Percentiles rank a stretch among this genome's conserved stretches.
These are phyloP conservation scores for Pharmacophagus antenor DNA, from an alignment of 2,888 invertebrate genomes.

Conservation along the genomic window DNA sequence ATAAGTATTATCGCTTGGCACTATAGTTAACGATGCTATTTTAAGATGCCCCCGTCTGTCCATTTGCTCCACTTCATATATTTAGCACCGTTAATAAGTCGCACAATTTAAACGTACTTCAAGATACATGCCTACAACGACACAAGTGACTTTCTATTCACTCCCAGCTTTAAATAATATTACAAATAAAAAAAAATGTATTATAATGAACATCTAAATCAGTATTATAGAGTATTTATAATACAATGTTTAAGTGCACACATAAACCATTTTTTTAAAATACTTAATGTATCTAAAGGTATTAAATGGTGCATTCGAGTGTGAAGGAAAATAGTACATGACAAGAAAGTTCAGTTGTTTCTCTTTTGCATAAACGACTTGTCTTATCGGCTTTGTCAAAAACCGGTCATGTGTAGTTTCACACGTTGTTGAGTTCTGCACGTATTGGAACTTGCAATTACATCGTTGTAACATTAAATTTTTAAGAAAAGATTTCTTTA, in stretches of 20 bases:
- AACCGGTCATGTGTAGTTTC: slow-evolving; percentile 30
- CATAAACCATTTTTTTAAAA: no score
- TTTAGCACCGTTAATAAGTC: slow-evolving; percentile 37
- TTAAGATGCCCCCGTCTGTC: slow-evolving; percentile 51
- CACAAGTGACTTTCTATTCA: background rate
- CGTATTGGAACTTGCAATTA: slow-evolving; percentile 27
- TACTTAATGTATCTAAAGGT: slow-evolving; percentile 9
- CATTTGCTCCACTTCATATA: slow-evolving; percentile 54
- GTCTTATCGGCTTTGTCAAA: slow-evolving; percentile 30
- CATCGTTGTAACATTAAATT: slow-evolving; percentile 17
- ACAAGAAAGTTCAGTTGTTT: slow-evolving; percentile 31
- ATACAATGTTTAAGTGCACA: no score
- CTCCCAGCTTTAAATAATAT: background rate
- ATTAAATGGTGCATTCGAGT: slow-evolving; percentile 10
- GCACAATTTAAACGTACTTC: slow-evolving; percentile 20
- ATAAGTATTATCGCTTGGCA: slow-evolving; percentile 59
- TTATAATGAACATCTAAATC: no score
- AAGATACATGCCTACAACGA: background rate
- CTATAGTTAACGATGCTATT: slow-evolving; percentile 60
- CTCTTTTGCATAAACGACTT: slow-evolving; percentile 31
- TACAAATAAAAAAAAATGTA: background rate
- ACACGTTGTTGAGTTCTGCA: slow-evolving; percentile 26
- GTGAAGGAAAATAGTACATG: slow-evolving; percentile 27
- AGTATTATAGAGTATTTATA: no score
- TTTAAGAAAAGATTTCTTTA: background rate